A percentile compares a stretch with the other conserved stretches of the same genome.
These are phyloP conservation scores for Eremophila alpestris DNA, from an alignment of 2,797 vertebrate species.

Conservation along the genomic window DNA sequence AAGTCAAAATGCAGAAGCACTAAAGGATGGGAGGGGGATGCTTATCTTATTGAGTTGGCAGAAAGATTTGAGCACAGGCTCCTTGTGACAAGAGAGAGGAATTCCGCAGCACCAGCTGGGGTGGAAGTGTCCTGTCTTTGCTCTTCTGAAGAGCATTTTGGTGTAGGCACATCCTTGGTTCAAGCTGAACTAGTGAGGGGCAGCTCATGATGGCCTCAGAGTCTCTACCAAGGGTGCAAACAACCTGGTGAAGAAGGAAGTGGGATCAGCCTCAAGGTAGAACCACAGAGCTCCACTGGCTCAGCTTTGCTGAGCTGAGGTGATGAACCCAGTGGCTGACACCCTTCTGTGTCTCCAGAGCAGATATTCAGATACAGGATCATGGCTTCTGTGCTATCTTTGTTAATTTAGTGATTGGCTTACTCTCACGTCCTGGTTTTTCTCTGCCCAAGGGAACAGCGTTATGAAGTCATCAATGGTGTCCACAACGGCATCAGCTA, in stretches of 20 bases:
- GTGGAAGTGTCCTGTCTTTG: not conserved
- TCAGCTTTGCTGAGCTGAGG: not conserved
- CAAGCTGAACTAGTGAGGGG: not conserved
- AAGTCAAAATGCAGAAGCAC: not conserved
- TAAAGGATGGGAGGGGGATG: not conserved
- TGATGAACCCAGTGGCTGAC: not conserved
- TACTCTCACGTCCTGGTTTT: conserved; percentile 73
- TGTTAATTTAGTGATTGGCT: not conserved
- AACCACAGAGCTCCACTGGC: not conserved
- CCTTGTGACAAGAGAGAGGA: not conserved
- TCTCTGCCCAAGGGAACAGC: conserved; percentile 78
- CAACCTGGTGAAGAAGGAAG: not conserved
- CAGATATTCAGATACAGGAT: not conserved
- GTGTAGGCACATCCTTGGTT: not conserved
- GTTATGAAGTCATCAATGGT: conserved; percentile 79
- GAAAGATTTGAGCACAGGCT: not conserved
- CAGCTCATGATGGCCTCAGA: not conserved
- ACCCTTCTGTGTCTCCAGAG: accelerated
- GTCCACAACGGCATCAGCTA: conserved; percentile 77
- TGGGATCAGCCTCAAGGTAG: not conserved
- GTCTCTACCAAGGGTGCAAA: not conserved
- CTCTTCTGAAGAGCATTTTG: not conserved
- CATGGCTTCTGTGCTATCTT: not conserved
- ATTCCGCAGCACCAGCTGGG: accelerated
- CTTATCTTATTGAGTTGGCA: not conserved